A percentile compares a stretch with the other conserved stretches of the same genome.
Evolutionary conservation across 2,113 vertebrate species (phyloP).

Genomic region (Procavia capensis): DNA sequence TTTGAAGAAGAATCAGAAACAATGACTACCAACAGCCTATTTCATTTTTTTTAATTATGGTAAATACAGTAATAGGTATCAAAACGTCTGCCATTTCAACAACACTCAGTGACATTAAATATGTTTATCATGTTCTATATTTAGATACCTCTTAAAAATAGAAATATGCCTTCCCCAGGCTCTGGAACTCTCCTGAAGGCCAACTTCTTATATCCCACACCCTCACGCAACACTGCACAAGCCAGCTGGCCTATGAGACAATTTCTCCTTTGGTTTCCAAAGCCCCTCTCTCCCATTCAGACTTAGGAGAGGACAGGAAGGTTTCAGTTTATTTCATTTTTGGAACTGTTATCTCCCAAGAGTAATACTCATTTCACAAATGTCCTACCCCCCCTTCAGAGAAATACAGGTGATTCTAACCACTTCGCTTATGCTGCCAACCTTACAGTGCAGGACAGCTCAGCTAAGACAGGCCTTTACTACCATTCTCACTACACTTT

Average conservation of each 20-base stretch:
- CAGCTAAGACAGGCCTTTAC: not conserved
- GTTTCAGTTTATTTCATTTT: conserved; percentile 13
- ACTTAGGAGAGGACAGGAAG: not conserved
- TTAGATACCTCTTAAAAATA: not conserved
- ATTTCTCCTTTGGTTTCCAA: not conserved
- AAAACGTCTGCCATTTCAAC: too few species aligned
- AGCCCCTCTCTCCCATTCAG: not conserved
- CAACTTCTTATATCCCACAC: not conserved
- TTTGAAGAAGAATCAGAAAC: conserved; percentile 13
- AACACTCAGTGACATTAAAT: too few species aligned
- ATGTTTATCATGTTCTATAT: not conserved
- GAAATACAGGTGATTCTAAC: not conserved
- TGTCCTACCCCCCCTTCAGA: not conserved
- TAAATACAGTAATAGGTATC: too few species aligned
- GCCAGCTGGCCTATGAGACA: not conserved
- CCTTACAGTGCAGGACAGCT: accelerated
- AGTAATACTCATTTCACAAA: not conserved
- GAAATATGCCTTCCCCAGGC: not conserved
- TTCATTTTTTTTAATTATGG: not conserved
- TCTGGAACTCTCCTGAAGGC: not conserved
- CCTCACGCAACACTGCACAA: not conserved
- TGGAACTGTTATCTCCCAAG: not conserved
- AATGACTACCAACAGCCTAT: not conserved
- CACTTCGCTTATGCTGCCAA: not conserved
- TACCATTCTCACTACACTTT: too few species aligned